Conservation (phyloP, 1,140 invertebrate genomes). For the Oncopodura yosiiana region DNA sequence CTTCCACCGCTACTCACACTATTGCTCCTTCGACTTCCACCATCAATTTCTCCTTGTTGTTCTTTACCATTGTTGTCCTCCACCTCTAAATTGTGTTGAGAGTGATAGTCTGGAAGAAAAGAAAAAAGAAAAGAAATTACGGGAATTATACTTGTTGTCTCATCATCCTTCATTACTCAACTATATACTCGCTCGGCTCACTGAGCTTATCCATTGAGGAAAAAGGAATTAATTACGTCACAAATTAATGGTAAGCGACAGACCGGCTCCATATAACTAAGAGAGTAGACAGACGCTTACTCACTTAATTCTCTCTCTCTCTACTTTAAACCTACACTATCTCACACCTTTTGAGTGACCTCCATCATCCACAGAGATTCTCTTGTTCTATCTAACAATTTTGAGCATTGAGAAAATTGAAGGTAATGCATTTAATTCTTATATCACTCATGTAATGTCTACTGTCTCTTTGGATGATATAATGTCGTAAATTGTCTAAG, state of each 20-base stretch:
- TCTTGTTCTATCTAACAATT: background rate
- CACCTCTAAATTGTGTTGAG: no score
- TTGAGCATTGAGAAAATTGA: background rate
- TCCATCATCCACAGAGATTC: background rate
- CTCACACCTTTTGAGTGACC: background rate
- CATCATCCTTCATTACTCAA: no score
- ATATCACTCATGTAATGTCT: background rate
- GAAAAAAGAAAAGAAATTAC: no score
- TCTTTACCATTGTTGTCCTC: no score
- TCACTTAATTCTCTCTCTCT: background rate
- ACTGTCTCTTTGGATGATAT: background rate
- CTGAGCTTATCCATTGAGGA: no score
- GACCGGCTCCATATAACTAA: slow-evolving; percentile 2
- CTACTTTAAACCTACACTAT: background rate
- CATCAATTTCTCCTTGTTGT: no score
- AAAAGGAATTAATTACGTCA: background rate
- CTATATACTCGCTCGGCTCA: no score
- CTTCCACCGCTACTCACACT: no score
- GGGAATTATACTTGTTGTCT: no score
- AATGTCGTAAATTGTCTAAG: background rate
- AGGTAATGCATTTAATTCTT: background rate
- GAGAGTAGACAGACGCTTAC: slow-evolving; percentile 5
- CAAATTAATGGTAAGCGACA: slow-evolving; percentile 12
- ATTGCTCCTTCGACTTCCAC: no score
- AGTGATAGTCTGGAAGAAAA: no score